Evolutionary conservation across 2,888 invertebrate species (phyloP).

Genomic region (Ichneumoninae sp.): DNA sequence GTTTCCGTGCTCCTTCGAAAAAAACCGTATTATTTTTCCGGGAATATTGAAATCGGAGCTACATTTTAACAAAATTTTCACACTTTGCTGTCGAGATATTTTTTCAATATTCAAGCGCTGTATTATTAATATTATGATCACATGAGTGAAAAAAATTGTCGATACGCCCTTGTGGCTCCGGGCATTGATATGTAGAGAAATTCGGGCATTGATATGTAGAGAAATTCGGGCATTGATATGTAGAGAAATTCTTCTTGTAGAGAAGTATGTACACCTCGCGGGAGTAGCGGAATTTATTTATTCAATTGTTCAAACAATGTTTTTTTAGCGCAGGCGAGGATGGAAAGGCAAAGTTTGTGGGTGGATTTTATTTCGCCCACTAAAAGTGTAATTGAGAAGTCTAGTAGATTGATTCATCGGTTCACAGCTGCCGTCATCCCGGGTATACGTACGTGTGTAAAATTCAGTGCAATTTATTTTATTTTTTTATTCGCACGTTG

Average conservation of each 20-base stretch:
- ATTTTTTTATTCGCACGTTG: conserved; percentile 15
- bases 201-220: neutral
- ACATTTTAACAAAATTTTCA: neutral
- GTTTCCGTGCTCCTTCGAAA: neutral
- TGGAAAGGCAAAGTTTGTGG: neutral
- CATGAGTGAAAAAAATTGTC: neutral
- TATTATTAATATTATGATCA: neutral
- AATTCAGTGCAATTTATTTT: conserved; percentile 12
- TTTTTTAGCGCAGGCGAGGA: neutral
- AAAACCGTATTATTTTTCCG: neutral
- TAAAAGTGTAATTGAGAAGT: neutral
- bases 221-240: no score
- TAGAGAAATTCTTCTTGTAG: neutral
- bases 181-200: neutral
- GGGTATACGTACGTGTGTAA: neutral
- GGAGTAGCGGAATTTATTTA: neutral
- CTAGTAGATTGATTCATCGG: neutral
- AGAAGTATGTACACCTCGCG: neutral
- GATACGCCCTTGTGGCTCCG: neutral
- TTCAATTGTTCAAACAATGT: neutral
- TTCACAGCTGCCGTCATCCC: conserved; percentile 6
- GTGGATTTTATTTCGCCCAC: neutral
- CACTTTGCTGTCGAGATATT: neutral
- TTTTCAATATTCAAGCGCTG: neutral
- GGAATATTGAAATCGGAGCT: neutral